Base-by-base conservation (phyloP, 1,140 invertebrate genomes). In the Drosophila grimshawi region DNA sequence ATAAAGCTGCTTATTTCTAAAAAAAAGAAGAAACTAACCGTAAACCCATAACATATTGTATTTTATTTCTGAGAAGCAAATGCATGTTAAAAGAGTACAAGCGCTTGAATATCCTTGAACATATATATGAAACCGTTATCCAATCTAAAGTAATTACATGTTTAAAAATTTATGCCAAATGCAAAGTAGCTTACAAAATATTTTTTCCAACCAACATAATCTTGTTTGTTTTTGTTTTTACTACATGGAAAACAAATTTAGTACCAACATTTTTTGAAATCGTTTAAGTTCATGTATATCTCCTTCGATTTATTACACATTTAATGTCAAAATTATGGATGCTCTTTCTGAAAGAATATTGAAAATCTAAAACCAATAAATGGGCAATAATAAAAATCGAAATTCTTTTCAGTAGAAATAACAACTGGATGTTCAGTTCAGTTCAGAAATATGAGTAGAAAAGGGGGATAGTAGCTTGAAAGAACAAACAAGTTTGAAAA, bases 1-100 rank as follows among this genome's bases (percentile, higher is more conserved):
- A 63, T 65, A 63, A 81, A 66, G 57, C 69, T 80, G 66, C 60
- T 62, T 64, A 77, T 57, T 59, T 83, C 49, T 77, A 76, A 60
- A 52, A 68, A 57, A 41, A 37, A 41, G 19, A 19, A 19, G 19
- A 19, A 19, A 19, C 19, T 19, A 45, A 41, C 29, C 30, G 32
- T 4, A 33, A 46, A 37, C 8, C 37, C 37, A 39, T 39, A 8
- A 8, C 19, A 55, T 35, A 41, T 66, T 62, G 62, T 69, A 71
- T 78, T 78, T 73, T 66, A 56, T 78, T 76, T 56, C 59, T 55
- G 78, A 35, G 29, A 43, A 73, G 56, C 43, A 60, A 52, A 71
- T 48, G 6, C 62, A 41, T 41, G 37, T 30, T 43, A 30, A 19
- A 57, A 45, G 5, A 41, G 8, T 27, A 7, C 39, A 37, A 19